These are phyloP conservation scores for Vultur gryphus DNA, from an alignment of 2,797 vertebrate species.

Conservation along the genomic window DNA sequence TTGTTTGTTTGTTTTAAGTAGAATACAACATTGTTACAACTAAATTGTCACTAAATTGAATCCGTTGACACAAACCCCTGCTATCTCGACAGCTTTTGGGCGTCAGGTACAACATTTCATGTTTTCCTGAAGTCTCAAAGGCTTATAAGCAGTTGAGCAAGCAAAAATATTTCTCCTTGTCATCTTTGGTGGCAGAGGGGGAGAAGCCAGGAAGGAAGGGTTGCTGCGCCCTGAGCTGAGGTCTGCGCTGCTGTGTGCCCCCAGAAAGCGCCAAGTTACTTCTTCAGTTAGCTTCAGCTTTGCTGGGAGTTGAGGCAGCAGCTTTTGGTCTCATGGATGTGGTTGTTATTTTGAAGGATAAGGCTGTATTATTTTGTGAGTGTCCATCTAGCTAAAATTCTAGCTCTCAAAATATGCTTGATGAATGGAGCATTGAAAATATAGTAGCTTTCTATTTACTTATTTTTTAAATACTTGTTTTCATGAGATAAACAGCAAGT, in stretches of 20 bases:
- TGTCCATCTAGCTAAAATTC: background rate
- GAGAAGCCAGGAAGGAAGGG: background rate
- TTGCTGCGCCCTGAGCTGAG: background rate
- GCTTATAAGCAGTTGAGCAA: background rate
- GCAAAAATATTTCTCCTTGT: background rate
- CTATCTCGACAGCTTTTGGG: background rate
- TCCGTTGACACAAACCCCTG: rapidly evolving
- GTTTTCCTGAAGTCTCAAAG: background rate
- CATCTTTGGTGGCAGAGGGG: background rate
- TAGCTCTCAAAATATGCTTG: background rate
- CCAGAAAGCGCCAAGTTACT: background rate
- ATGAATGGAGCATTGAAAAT: background rate
- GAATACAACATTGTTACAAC: background rate
- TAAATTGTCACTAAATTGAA: background rate
- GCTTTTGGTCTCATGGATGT: rapidly evolving
- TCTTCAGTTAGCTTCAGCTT: background rate
- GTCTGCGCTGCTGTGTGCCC: too few species aligned
- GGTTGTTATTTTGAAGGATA: background rate
- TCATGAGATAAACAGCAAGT: background rate
- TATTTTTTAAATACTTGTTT: background rate
- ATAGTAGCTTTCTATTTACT: background rate
- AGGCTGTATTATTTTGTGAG: background rate
- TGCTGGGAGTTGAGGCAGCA: background rate
- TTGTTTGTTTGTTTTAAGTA: background rate
- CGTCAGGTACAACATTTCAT: background rate